Conservation (phyloP, 2,797 vertebrate genomes). For the Parambassis ranga region DNA sequence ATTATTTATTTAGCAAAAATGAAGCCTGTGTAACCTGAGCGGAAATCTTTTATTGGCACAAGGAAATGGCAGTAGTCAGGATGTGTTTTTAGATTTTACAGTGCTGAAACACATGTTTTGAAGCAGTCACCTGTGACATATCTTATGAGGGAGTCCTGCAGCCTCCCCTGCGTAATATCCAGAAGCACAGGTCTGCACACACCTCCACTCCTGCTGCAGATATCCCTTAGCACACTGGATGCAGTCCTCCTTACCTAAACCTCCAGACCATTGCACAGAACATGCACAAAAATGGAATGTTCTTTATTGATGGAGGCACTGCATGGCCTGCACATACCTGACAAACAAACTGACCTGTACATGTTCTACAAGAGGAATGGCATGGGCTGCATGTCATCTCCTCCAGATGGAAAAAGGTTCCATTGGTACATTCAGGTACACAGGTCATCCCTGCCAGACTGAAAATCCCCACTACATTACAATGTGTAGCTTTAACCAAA, state of each 20-base stretch:
- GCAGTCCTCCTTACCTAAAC: conserved; percentile 82
- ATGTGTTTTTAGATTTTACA: too few species aligned
- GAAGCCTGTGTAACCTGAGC: too few species aligned
- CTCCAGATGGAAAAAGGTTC: conserved; percentile 86
- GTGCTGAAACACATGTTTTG: too few species aligned
- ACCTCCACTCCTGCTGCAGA: conserved; percentile 85
- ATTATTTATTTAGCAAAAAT: too few species aligned
- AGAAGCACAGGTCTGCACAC: conserved; percentile 79
- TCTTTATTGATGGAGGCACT: background rate
- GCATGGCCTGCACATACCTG: background rate
- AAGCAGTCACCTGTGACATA: conserved; percentile 84
- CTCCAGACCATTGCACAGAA: conserved; percentile 55
- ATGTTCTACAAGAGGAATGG: conserved; percentile 81
- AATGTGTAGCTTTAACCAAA: background rate
- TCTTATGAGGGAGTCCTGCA: conserved; percentile 79
- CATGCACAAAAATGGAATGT: too few species aligned
- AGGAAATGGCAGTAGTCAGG: too few species aligned
- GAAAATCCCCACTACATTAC: background rate
- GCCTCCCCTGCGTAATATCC: conserved; percentile 84
- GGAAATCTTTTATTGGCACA: too few species aligned
- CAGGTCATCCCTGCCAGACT: conserved; percentile 88
- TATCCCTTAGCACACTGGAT: conserved; percentile 79
- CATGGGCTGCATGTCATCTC: conserved; percentile 83
- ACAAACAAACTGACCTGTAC: conserved; percentile 78
- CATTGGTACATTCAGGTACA: conserved; percentile 83